Evolutionary conservation across 92 coral and sea anemone genomes (phyloP), one percentile per base, ranked within the genome.

Genomic region (Porites evermanni): DNA sequence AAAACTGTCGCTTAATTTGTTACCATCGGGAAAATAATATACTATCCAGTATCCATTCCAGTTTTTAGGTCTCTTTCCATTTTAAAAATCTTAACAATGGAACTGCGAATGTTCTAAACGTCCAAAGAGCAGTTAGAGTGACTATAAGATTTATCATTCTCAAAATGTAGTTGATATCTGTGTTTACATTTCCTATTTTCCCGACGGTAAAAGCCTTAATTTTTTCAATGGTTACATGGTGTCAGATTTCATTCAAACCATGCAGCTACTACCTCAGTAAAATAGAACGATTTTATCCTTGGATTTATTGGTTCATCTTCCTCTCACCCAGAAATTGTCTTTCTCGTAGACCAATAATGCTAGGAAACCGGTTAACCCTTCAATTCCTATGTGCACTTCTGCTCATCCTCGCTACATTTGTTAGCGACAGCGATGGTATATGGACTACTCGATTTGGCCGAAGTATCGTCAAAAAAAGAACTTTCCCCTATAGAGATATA

Each of bases 341-440:
- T 78, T 65, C 11, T 64, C 50, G 82, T 72, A 64, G 82, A 78
- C 47, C 70, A 47, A 38, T 19, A 70, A 54, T 16, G 56, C 69
- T 18, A 73, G 47, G 70, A 77, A 81, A 70, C 12, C 68, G 64
- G 52, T 56, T 23, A 17, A 59, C 44, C 14, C 38, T 50, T 1
- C 44, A 59, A 5, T 11, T 47, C 11, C 18, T 81, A 2, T 3
- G 19, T 38, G 71, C 71, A 21, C 26, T 52, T 24, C 47, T 70
- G 44, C 58, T 81, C 10, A 8, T 70, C 12, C 16, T 71, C 9
- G 58, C 58, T 3, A 14, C 75, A 14, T 53, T 56, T 20, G 32
- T 32, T 17, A 19, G 18, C 32, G 70, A 64, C 1, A 59, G 47
- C 8, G 14, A 5, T 13, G n/a, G 56, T 18, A 9, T 8, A 6